Conservation (phyloP, 2,113 vertebrate species). For the Leptobrachium leishanense region DNA sequence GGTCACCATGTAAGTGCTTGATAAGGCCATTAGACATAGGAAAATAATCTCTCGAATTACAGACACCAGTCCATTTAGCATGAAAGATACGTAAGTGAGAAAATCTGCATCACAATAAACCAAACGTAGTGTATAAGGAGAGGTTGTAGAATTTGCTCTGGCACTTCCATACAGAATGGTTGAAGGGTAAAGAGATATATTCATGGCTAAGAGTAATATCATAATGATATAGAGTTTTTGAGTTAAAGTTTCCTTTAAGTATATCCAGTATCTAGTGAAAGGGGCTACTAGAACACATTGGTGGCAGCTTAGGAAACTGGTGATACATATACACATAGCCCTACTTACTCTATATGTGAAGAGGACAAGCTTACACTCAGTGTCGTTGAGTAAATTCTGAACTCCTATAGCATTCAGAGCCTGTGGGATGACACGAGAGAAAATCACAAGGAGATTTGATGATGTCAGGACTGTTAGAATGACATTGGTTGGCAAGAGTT, state of each 20-base stretch:
- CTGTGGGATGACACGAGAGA: conserved; percentile 41
- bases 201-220: conserved; percentile 2
- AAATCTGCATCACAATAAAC: conserved; percentile 34
- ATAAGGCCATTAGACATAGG: conserved; percentile 26
- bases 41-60: conserved; percentile 25
- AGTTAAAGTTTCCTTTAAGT: conserved; percentile 17
- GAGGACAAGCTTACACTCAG: conserved; percentile 35
- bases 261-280: neutral
- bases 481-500: conserved; percentile 24
- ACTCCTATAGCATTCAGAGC: conserved; percentile 24
- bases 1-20: conserved; percentile 38
- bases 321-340: conserved; percentile 38
- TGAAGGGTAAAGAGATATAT: conserved; percentile 15
- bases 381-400: conserved; percentile 24
- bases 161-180: conserved; percentile 18
- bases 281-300: conserved; percentile 39
- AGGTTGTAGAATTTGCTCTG: conserved; percentile 15
- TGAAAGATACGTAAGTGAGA: conserved; percentile 5
- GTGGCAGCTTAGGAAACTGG: conserved; percentile 36
- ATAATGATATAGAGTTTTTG: conserved; percentile 23
- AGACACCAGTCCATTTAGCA: conserved; percentile 28
- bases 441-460: conserved; percentile 20
- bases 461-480: conserved; percentile 18
- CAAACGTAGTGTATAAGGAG: conserved; percentile 26
- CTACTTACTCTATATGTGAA: conserved; percentile 27